Percentiles rank a stretch among this genome's conserved stretches.
phyloP scores from a whole-genome alignment of 2,797 vertebrate genomes.

The Tapera naevia region DNA sequence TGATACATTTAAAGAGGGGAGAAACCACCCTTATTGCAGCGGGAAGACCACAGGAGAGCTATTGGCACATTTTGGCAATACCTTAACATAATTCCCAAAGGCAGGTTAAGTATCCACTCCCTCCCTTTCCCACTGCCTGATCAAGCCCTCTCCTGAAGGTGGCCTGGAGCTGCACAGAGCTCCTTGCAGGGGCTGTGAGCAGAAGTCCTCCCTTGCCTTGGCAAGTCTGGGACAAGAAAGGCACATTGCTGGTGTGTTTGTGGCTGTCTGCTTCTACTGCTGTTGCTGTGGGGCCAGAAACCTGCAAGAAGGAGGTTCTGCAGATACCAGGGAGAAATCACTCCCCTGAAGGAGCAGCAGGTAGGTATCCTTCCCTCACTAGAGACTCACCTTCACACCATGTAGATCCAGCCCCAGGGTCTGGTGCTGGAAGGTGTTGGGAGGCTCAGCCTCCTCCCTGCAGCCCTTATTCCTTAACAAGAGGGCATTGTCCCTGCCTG shows the following conservation, averaged over 20 bases:
- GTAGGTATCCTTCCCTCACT: not conserved
- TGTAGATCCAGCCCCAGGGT: not conserved
- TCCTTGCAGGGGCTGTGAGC: not conserved
- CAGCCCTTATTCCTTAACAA: conserved; percentile 16
- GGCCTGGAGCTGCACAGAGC: not conserved
- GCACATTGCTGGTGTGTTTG: not conserved
- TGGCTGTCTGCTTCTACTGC: not conserved
- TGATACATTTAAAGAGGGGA: not conserved
- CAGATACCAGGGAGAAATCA: not conserved
- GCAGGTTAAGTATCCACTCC: not conserved
- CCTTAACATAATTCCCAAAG: rapidly evolving
- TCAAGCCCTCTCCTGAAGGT: not conserved
- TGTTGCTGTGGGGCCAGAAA: not conserved
- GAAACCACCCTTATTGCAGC: not conserved
- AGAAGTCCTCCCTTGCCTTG: not conserved
- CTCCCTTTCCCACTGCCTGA: not conserved
- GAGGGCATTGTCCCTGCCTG: conserved; percentile 3
- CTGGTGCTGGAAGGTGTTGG: not conserved
- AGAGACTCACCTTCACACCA: not conserved
- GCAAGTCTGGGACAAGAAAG: not conserved
- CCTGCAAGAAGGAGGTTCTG: not conserved
- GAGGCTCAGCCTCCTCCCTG: not conserved
- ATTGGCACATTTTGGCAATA: not conserved
- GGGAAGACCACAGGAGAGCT: not conserved
- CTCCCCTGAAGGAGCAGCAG: not conserved